Evolutionary conservation across 2,797 vertebrate genomes (phyloP).

Genomic region (Erpetoichthys calabaricus): DNA sequence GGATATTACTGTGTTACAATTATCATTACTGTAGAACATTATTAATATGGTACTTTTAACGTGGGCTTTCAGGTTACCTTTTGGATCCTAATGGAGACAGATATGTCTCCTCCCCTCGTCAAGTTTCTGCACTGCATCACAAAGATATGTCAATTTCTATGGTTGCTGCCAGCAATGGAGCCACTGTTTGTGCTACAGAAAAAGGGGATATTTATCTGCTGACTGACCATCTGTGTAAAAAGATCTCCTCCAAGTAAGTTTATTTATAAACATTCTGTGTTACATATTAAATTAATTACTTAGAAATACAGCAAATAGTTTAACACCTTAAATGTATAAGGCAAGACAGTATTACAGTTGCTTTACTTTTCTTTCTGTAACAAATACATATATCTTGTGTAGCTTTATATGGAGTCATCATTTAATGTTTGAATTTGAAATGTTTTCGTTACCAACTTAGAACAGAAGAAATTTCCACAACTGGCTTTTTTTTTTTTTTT

Average conservation of each 20-base stretch:
- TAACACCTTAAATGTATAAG: too few species aligned
- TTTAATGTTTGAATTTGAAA: background rate
- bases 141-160: slow-evolving; percentile 72
- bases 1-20: too few species aligned
- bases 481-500: too few species aligned
- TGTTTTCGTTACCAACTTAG: too few species aligned
- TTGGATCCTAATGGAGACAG: slow-evolving; percentile 90
- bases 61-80: slow-evolving; percentile 63
- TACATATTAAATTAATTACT: slow-evolving; percentile 5
- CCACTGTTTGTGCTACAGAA: slow-evolving; percentile 80
- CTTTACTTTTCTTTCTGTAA: too few species aligned
- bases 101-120: slow-evolving; percentile 69
- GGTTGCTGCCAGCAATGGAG: slow-evolving; percentile 78
- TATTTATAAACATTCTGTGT: slow-evolving; percentile 8
- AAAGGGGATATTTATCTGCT: slow-evolving; percentile 88
- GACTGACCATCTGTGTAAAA: slow-evolving; percentile 90
- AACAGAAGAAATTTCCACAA: background rate
- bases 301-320: background rate
- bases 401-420: background rate
- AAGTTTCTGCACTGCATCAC: slow-evolving; percentile 86
- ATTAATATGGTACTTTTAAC: background rate
- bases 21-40: too few species aligned
- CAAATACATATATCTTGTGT: too few species aligned
- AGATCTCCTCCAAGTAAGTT: slow-evolving; percentile 83
- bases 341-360: too few species aligned